Base-by-base conservation (phyloP, 2,113 vertebrate species). In the Phrynocephalus versicolor region DNA sequence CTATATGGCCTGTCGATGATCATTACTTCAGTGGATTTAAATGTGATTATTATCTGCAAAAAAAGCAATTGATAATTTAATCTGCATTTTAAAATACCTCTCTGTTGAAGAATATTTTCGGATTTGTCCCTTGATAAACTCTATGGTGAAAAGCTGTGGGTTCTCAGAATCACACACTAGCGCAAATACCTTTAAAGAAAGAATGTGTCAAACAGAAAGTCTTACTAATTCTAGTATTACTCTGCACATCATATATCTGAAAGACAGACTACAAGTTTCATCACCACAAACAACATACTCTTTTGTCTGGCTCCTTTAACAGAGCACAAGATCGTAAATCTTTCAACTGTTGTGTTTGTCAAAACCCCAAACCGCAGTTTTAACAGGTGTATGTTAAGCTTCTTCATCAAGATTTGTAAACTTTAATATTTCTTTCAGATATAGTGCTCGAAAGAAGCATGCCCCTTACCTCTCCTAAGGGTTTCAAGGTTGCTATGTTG, bases 71-170 rank as follows among this genome's bases (percentile, higher is more conserved):
- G 72, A 18, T 13, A 76, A 72, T 77, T 72, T 65, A 85, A 82
- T n/a, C 25, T 30, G 75, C 37, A 70, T 74, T 41, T 83, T 41
- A 85, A 87, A 83, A 89, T 97, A 99, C 99, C 99, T 98, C 95
- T 99, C 99, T 79, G 98, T 99, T 93, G 99, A 99, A 83, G 98
- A 98, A 82, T 97, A 99, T 94, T 97, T 99, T 79, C 98, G 96
- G 94, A 99, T 97, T 91, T 99, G 98, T 71, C 99, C 99, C 94
- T 98, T 97, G 94, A 99, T 99, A 94, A 99, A 99, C 88, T 99
- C 99, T 82, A 99, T 97, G 39, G 97, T 98, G 95, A 99, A 99
- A 93, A 99, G 95, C 92, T 99, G 99, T 82, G 99, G 98, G 91
- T 99, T 99, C 93, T 99, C 98, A 82, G 94, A 93, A 87, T 99